Evolutionary conservation across 1,140 invertebrate genomes (phyloP), one percentile per base, ranked within the genome.

Genomic region (Propsilocerus akamusi): DNA sequence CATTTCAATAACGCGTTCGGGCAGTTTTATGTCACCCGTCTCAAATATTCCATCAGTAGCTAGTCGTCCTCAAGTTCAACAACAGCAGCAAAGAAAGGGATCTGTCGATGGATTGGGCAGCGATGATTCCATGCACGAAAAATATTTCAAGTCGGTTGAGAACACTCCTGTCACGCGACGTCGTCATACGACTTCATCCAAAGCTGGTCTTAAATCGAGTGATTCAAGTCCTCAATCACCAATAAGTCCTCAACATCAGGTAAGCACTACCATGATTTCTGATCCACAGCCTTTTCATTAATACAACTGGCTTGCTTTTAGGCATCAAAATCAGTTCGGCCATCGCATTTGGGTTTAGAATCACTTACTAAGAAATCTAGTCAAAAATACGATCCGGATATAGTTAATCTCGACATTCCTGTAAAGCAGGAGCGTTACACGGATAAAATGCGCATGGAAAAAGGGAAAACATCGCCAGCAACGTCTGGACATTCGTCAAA

Each of bases 41-140:
- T 64, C 74, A 65, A 61, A 72, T 59, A 62, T 72, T 46, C 67
- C 77, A 57, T 50, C 67, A 53, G 50, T 60, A 10, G 57, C 59
- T 23, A 58, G 58, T 1, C 22, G 10, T 48, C 8, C 8, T 48
- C 47, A 48, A 26, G 14, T 20, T 12, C 46, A 51, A 63, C 50
- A 60, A 60, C 49, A 59, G 55, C 32, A 60, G 59, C 20, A 26
- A 4, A 55, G 59, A 1, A 63, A 64, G 46, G 58, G 58, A 23
- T 64, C 61, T 26, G 68, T 68, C 3, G 70, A 72, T 49, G 65
- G 68, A 10, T 64, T 64, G 37, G 68, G 68, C 22, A 72, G 72
- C 25, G 81, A 84, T 57, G 82, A 85, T 65, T 81, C 81, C 0
- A 85, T 86, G 82, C 83, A 86, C 61, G 83, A 86, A 58, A 82